Base-by-base conservation (phyloP, 2,888 invertebrate species). In the Lepidocyrtinus sp. region DNA sequence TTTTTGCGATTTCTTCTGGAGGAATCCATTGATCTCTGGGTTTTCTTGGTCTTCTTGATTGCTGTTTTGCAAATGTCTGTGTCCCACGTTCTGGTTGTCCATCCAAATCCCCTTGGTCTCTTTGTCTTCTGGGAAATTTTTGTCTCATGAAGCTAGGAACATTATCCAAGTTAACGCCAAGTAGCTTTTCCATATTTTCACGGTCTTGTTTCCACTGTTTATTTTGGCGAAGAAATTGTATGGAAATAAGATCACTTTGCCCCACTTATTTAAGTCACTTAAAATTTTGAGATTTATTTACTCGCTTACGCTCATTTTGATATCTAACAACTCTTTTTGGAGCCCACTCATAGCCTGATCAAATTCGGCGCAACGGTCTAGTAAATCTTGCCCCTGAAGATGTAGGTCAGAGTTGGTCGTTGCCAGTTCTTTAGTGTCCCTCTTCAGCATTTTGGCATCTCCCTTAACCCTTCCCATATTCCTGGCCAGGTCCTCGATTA, bases 401-500 rank as follows among this genome's bases (percentile, higher is more conserved):
- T 69, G 22, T 5, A 82, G 21, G 26, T 76, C 65, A 12, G 80
- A 76, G 24, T 71, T 67, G 7, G 71, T 73, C 0, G n/a, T 27
- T 0, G 67, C 63, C 15, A 75, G 15, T 12, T 73, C 65, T 0
- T 68, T 69, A 7, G 79, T 50, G 2, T 74, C 74, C 24, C 68
- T 64, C 17, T 78, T 80, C 12, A 83, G 15, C 0, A 7, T 26
- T 21, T 81, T 81, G 1, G 74, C 85, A n/a, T 87, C 86, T 27
- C 89, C 86, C 74, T 87, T 88, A 5, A 89, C 84, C 7, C 83
- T 87, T 0, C 87, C 78, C 1, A 88, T 88, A 69, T 90, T 90
- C 46, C 88, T 88, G 15, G 91, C 91, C 15, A 92, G 86, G 83
- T 92, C 92, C 87, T 92, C 91, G 3, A 92, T 88, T 83, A 92